Conservation (phyloP, 2,113 vertebrate genomes). For the Catharus bicknelli region DNA sequence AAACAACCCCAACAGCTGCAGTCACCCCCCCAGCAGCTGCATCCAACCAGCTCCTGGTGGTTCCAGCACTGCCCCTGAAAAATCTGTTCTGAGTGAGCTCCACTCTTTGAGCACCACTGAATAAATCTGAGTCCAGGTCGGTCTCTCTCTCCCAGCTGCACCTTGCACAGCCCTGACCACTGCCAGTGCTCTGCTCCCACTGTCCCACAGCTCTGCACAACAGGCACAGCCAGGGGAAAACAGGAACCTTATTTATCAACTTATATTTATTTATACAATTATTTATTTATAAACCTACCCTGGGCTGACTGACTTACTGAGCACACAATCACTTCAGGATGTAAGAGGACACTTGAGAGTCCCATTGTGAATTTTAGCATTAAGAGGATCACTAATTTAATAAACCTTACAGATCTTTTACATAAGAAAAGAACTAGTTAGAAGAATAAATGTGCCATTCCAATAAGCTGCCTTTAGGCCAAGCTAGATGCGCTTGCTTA, state of each 20-base stretch:
- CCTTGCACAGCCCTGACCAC: not conserved
- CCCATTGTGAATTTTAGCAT: not conserved
- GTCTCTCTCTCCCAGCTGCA: not conserved
- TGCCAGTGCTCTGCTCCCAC: not conserved
- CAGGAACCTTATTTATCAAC: not conserved
- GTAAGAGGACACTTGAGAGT: not conserved
- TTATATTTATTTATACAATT: too few relatives aligned
- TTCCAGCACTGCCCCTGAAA: not conserved
- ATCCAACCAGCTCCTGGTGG: not conserved
- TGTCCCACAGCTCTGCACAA: not conserved
- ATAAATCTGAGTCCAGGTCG: not conserved
- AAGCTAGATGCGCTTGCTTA: not conserved
- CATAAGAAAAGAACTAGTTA: slow-evolving; percentile 7
- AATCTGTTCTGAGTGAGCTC: accelerated
- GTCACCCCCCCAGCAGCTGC: not conserved
- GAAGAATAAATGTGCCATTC: not conserved
- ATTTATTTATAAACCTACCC: not conserved
- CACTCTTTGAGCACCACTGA: not conserved
- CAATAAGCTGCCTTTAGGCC: not conserved
- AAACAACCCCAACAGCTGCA: not conserved
- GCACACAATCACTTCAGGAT: not conserved
- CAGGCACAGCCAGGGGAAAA: not conserved
- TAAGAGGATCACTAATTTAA: not conserved
- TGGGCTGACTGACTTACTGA: not conserved
- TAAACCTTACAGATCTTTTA: not conserved